Evolutionary conservation across 2,888 invertebrate genomes (phyloP).

Genomic region (Clivina fossor): DNA sequence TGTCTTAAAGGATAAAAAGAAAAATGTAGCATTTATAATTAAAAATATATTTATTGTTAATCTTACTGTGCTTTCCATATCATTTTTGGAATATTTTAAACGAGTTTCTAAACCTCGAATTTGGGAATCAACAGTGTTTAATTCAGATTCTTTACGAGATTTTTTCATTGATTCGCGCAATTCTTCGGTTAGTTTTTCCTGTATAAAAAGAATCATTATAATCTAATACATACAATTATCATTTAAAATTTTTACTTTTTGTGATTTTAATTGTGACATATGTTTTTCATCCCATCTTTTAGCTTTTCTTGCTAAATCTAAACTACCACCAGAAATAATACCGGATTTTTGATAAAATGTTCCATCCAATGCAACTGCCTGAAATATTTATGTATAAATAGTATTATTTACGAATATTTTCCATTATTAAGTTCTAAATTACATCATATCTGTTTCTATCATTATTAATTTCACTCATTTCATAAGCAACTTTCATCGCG

Average conservation of each 20-base stretch:
- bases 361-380: slow-evolving; percentile 96
- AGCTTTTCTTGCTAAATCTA: slow-evolving; percentile 93
- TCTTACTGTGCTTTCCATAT: slow-evolving; percentile 85
- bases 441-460: slow-evolving; percentile 75
- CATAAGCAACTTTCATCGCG: slow-evolving; percentile 94
- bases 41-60: no score
- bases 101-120: slow-evolving; percentile 92
- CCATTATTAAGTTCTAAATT: no score
- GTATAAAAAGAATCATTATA: no score
- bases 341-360: slow-evolving; percentile 99
- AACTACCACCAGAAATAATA: slow-evolving; percentile 96
- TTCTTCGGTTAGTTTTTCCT: slow-evolving; percentile 90
- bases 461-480: no score
- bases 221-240: no score
- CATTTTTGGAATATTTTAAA: slow-evolving; percentile 88
- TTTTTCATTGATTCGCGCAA: slow-evolving; percentile 92
- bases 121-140: slow-evolving; percentile 96
- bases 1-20: slow-evolving; percentile 54
- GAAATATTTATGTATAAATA: slow-evolving; percentile 33
- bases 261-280: slow-evolving; percentile 87
- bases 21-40: no score
- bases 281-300: slow-evolving; percentile 99
- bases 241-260: no score
- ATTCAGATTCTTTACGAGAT: slow-evolving; percentile 95
- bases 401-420: slow-evolving; percentile 35